Base-by-base conservation (phyloP, 2,113 vertebrate genomes). In the Marmota flaviventris region DNA sequence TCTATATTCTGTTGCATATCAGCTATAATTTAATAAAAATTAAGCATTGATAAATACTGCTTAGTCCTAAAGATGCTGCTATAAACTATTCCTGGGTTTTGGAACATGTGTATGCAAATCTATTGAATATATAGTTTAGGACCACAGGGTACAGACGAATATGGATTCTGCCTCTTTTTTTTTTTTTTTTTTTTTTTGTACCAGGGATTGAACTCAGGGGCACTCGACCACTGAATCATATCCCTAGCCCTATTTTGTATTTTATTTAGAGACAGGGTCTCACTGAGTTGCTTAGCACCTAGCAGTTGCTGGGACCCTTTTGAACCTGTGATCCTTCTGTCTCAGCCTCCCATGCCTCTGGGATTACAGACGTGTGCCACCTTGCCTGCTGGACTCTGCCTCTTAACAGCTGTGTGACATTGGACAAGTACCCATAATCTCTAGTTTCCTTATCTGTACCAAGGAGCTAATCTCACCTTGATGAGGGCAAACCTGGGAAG, bases 401-500 rank as follows among this genome's bases (percentile, higher is more conserved):
- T 56, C 32, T 90, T 79, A 91, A 78, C 39, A 79, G 34, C 3
- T 85, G 8, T 58, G 53, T 39, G 17, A 85, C 58, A n/a, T 27
- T 45, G 39, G 65, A 69, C 61, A 94, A 61, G 37, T n/a, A 67
- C 51, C 58, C 34, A 81, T 86, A 83, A 83, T 67, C 69, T 84
- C 83, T 18, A 51, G 24, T 79, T 91, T 89, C 76, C 51, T 95
- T 91, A 83, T 90, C 67, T 83, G 37, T 94, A 92, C 70, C 85
- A 92, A 93, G 76, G 42, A 48, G 37, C 65, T 95, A 94, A 94
- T 93, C 56, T 94, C 37, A 32, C 61, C 48, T 90, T 77, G 45
- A 86, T 58, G 77, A 58, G 58, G 77, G 18, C 4, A 51, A 93
- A 79, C 42, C 45, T 92, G 72, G 11, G 27, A 96, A 72, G 77